Evolutionary conservation across 2,888 invertebrate species (phyloP), one percentile per base, ranked within the genome.

Genomic region (Parthenolecanium corni): DNA sequence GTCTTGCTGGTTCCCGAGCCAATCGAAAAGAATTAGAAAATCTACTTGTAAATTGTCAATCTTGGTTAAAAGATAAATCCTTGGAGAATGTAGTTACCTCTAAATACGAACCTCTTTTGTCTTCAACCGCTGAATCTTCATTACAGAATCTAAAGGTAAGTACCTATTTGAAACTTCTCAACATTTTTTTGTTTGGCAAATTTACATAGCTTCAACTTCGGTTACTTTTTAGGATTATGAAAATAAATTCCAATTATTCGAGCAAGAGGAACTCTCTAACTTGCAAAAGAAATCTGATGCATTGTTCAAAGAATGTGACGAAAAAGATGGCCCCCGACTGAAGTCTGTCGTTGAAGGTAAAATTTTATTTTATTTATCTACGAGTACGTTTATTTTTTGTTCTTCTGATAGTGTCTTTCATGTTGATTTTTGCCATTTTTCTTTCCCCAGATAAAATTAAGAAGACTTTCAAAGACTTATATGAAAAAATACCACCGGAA

Each of bases 61-160:
- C 36, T 4, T 63, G 63, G 63, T 5, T 63, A 23, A 63, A 52
- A 46, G 63, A 63, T 16, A 53, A 54, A 36, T 20, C 23, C n/a
- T 46, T 53, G 16, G 53, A 52, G 20, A 53, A 63, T 54, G 38
- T 53, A n/a, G 47, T 31, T 20, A 46, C 16, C n/a, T 18, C 24
- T 9, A 82, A 82, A 68, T 84, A 84, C 70, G 79, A 87, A 53
- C 89, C 91, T 1, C 73, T 94, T n/a, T 81, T 84, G 72, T 83
- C 89, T 1, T 74, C 80, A 14, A 86, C 86, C 70, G 85, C 92
- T n/a, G 89, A 91, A 70, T 85, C 84, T 71, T 87, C 89, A 71
- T 82, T 89, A 36, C 78, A 80, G 20, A 80, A 84, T 64, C 85
- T 86, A 71, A 87, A 85, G 73, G 75, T 76, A 64, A 62, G 46